These are phyloP conservation scores for Chamaea fasciata DNA, from an alignment of 2,113 vertebrate genomes.

Conservation along the genomic window DNA sequence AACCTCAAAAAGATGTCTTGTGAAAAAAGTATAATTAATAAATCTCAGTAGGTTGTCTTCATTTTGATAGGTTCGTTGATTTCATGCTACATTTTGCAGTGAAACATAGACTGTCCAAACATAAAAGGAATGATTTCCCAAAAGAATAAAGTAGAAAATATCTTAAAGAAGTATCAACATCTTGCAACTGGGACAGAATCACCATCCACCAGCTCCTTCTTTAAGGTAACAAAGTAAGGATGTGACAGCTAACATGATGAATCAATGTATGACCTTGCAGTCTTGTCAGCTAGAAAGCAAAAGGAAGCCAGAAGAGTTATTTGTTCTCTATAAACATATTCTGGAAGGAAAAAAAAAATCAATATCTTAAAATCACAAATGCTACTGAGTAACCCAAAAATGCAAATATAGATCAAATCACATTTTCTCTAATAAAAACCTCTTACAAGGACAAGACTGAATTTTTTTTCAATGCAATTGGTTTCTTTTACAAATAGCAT, in stretches of 20 bases:
- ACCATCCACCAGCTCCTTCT: neutral
- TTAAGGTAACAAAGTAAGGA: neutral
- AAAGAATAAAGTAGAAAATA: neutral
- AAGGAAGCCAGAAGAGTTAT: neutral
- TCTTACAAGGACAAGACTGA: neutral
- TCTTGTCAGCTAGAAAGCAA: neutral
- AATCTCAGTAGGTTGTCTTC: neutral
- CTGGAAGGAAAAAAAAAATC: neutral
- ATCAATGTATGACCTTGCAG: neutral
- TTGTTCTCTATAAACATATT: neutral
- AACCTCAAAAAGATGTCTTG: conserved; percentile 17
- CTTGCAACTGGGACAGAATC: neutral
- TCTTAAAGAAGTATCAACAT: neutral
- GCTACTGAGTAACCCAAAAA: neutral
- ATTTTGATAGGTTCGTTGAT: conserved; percentile 46
- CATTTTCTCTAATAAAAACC: neutral
- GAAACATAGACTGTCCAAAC: neutral
- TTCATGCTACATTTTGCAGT: neutral
- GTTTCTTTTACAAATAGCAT: neutral
- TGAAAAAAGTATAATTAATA: conserved; percentile 19
- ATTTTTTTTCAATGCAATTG: neutral
- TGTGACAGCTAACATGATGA: neutral
- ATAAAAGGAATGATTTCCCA: neutral
- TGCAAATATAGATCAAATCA: neutral
- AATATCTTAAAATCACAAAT: neutral